Conservation (phyloP, 2,113 vertebrate species). For the Lynx canadensis region DNA sequence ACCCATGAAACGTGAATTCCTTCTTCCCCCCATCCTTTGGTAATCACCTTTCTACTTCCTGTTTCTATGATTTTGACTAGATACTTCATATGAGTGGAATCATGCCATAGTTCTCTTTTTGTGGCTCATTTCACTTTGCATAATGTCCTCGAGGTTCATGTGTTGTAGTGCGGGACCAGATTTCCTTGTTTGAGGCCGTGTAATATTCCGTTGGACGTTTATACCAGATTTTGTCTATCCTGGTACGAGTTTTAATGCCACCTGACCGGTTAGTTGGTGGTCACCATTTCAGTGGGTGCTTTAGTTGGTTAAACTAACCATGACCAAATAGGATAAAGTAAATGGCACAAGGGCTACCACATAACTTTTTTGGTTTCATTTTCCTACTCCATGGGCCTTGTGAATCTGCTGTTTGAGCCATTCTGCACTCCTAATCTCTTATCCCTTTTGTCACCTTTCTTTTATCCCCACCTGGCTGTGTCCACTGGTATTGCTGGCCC, state of each 20-base stretch:
- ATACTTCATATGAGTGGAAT: background rate
- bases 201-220: background rate
- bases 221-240: background rate
- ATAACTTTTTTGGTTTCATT: background rate
- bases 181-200: background rate
- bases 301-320: conserved; percentile 37
- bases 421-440: background rate
- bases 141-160: background rate
- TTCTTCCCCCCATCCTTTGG: background rate
- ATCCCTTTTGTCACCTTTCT: background rate
- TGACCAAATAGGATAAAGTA: background rate
- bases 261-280: background rate
- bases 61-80: background rate
- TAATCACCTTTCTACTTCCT: background rate
- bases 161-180: background rate
- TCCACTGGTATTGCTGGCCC: background rate
- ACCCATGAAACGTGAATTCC: background rate
- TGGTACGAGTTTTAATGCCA: conserved; percentile 10
- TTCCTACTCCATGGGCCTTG: background rate
- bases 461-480: background rate
- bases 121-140: background rate
- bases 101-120: background rate
- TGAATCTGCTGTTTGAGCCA: conserved; percentile 23
- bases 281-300: background rate
- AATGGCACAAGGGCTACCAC: background rate